Conservation (phyloP, 1,140 invertebrate species). For the Triops cancriformis region DNA sequence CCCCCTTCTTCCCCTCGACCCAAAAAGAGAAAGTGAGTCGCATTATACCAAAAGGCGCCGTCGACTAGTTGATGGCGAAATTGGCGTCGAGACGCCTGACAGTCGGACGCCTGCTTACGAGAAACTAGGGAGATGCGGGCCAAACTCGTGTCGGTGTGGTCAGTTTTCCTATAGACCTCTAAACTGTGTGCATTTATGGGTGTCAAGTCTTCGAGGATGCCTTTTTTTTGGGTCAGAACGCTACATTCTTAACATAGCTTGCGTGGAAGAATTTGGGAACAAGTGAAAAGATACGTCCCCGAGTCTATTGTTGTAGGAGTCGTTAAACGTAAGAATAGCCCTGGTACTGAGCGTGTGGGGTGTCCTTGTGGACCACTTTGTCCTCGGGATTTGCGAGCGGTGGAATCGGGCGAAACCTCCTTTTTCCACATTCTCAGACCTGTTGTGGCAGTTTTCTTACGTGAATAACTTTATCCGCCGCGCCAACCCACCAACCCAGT, state of each 20-base stretch:
- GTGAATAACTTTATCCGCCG: too few species aligned
- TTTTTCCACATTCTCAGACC: not conserved
- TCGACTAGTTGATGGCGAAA: conserved; percentile 9
- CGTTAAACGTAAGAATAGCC: conserved; percentile 6
- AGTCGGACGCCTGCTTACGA: conserved; percentile 3
- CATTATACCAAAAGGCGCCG: not conserved
- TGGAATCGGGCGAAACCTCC: not conserved
- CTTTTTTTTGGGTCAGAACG: not conserved
- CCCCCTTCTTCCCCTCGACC: not conserved
- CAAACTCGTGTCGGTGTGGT: not conserved
- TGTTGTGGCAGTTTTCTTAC: not conserved
- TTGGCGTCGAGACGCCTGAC: conserved; percentile 11
- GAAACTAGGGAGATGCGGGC: conserved; percentile 1
- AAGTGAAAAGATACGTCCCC: not conserved
- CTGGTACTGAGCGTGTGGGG: not conserved
- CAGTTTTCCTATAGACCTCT: not conserved
- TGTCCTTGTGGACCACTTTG: not conserved
- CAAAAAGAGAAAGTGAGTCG: not conserved
- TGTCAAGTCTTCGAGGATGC: not conserved
- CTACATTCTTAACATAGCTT: not conserved
- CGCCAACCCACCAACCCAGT: too few species aligned
- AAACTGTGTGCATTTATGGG: not conserved
- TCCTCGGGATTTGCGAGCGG: not conserved
- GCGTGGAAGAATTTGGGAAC: not conserved
- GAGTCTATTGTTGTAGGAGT: not conserved